Evolutionary conservation across 2,113 vertebrate species (phyloP).

Genomic region (Cairina moschata): DNA sequence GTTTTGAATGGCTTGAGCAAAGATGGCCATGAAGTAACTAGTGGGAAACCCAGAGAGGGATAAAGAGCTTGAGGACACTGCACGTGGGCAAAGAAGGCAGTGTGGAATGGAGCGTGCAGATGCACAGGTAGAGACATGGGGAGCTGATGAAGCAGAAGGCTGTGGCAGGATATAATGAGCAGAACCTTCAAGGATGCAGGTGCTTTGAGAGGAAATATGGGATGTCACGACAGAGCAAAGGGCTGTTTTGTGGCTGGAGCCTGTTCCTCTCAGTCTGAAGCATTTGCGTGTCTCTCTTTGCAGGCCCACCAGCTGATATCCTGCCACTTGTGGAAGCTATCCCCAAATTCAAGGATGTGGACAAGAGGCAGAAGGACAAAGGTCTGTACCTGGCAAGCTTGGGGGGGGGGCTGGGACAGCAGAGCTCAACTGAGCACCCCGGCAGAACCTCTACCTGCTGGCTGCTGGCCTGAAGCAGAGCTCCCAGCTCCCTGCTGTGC

Average conservation of each 20-base stretch:
- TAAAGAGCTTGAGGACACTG: not conserved
- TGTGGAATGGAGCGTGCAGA: not conserved
- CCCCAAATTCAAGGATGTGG: constrained; percentile 63
- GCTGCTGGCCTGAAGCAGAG: not conserved
- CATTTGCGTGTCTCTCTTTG: not conserved
- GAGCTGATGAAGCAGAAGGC: not conserved
- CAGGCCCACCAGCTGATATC: constrained; percentile 89
- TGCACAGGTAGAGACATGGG: not conserved
- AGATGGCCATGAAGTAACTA: not conserved
- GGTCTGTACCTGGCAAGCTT: constrained; percentile 57
- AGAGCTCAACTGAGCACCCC: not conserved
- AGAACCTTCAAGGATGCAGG: not conserved
- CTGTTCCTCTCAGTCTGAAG: not conserved
- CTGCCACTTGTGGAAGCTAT: constrained; percentile 85
- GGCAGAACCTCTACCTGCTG: not conserved
- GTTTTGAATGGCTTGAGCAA: not conserved
- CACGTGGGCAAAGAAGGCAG: not conserved
- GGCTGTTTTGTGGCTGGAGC: not conserved
- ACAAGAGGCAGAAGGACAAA: constrained; percentile 62
- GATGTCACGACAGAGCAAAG: not conserved
- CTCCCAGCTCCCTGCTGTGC: not conserved
- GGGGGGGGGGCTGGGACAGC: not conserved
- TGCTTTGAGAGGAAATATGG: not conserved
- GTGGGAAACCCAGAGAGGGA: not conserved
- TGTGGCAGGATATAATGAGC: not conserved